These are phyloP conservation scores for Enchytraeus crypticus DNA, from an alignment of 2,888 invertebrate genomes.

Conservation along the genomic window DNA sequence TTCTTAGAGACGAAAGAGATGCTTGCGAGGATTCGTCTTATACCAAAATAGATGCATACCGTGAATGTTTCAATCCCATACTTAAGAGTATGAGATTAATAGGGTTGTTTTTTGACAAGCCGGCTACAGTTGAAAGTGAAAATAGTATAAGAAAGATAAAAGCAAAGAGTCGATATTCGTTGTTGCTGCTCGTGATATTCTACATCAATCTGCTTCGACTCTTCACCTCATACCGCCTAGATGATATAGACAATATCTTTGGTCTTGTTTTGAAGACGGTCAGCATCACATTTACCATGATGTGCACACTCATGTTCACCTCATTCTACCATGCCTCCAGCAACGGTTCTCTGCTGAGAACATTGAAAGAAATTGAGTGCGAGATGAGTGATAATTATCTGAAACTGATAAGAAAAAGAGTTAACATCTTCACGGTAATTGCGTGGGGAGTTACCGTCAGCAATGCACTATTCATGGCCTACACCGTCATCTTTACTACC, in stretches of 20 bases:
- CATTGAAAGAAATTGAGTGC: not conserved
- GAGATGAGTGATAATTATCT: not conserved
- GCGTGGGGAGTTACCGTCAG: not conserved
- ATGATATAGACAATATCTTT: not conserved
- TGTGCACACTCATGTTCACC: not conserved
- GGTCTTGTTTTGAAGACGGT: not conserved
- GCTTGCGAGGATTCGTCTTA: no score
- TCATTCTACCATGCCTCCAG: not conserved
- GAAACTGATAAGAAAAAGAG: not conserved
- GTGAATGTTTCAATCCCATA: no score
- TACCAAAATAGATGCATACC: no score
- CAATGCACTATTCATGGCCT: not conserved
- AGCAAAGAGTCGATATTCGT: no score
- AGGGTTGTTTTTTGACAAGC: no score
- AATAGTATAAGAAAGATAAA: no score
- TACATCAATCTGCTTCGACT: not conserved
- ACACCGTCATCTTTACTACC: not conserved
- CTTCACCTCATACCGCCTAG: not conserved
- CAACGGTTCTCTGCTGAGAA: not conserved
- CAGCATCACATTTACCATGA: not conserved
- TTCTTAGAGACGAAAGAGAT: no score
- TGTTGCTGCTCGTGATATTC: not conserved
- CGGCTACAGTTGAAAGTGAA: no score
- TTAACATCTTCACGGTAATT: not conserved
- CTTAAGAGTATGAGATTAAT: no score